A percentile compares a stretch with the other conserved stretches of the same genome.
Evolutionary conservation across 2,797 vertebrate species (phyloP).

Genomic region (Myripristis murdjan): DNA sequence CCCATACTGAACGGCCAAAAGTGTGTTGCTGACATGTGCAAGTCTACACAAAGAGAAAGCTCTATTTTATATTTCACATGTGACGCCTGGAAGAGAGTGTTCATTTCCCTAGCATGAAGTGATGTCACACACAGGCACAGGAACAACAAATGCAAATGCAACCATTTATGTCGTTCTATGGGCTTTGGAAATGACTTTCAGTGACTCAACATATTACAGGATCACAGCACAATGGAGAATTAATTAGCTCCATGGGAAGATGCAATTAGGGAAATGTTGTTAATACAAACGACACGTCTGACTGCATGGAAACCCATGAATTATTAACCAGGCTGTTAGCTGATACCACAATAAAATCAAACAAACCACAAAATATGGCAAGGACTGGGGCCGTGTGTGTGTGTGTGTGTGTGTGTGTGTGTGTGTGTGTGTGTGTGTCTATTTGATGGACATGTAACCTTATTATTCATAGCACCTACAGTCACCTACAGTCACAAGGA

Average conservation of each 20-base stretch:
- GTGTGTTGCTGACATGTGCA: constrained; percentile 32
- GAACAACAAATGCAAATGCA: constrained; percentile 45
- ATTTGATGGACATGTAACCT: too few relatives aligned
- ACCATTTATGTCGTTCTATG: constrained; percentile 56
- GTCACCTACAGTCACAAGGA: not conserved
- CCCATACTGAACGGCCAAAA: too few relatives aligned
- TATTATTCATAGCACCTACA: too few relatives aligned
- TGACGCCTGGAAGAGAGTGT: constrained; percentile 14
- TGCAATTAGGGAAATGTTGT: constrained; percentile 74
- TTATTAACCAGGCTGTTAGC: constrained; percentile 55
- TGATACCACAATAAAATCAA: too few relatives aligned
- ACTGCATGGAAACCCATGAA: constrained; percentile 54
- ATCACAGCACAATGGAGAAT: constrained; percentile 74
- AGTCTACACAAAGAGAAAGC: not conserved
- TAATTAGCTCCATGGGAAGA: constrained; percentile 71
- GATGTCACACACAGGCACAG: not conserved
- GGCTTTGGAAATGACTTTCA: constrained; percentile 55
- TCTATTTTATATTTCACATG: constrained; percentile 23
- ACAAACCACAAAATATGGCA: too few relatives aligned
- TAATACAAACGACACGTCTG: constrained; percentile 61
- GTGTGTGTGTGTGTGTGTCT: too few relatives aligned
- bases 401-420: too few relatives aligned
- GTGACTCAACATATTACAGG: constrained; percentile 59
- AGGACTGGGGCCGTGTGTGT: too few relatives aligned
- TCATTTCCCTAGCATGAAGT: not conserved